Base-by-base conservation (phyloP, 1,140 invertebrate genomes). In the Diorhabda sublineata region DNA sequence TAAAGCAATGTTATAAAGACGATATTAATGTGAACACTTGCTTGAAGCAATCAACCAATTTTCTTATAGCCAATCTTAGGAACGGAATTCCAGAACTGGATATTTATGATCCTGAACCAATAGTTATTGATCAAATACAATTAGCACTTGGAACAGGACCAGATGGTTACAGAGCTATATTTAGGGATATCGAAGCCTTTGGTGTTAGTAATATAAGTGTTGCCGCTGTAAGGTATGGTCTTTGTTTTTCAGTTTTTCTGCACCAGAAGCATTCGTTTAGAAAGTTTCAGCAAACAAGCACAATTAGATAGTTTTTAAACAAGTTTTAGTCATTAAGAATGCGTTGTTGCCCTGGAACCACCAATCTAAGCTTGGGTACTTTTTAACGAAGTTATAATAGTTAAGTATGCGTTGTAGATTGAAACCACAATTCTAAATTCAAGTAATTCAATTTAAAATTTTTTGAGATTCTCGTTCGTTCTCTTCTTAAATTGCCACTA, bases 41-140 rank as follows among this genome's bases (percentile, higher is more conserved):
- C 74, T 81, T 93, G 3, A 84, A 87, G 9, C 85, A 86, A 69
- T 89, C 89, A 26, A 90, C 90, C 67, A 93, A 93, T 77, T 83
- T 84, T 65, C 83, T 93, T 42, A 85, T 89, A 2, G 85, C 88
- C 64, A 85, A 88, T 73, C 86, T 92, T 67, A 86, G 88, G 68
- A 71, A 80, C 68, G 88, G 89, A 59, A 87, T 89, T 59, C 89
- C 88, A 5, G 88, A 90, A 77, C 74, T 91, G 58, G 87, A 85
- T 60, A 84, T 89, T 47, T 83, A 84, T 70, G 84, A 88, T 81
- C 86, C 90, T 0, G 91, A 93, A 72, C 90, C 91, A 0, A 90
- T 92, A 60, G 78, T 91, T 3, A 88, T 93, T 7, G 91, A 93
- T 78, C 90, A 93, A 79, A 86, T 93, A 56, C 87, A 90, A n/a